Evolutionary conservation across 2,888 invertebrate species (phyloP), one percentile per base, ranked within the genome.

Genomic region (Ypsolopha sequella): DNA sequence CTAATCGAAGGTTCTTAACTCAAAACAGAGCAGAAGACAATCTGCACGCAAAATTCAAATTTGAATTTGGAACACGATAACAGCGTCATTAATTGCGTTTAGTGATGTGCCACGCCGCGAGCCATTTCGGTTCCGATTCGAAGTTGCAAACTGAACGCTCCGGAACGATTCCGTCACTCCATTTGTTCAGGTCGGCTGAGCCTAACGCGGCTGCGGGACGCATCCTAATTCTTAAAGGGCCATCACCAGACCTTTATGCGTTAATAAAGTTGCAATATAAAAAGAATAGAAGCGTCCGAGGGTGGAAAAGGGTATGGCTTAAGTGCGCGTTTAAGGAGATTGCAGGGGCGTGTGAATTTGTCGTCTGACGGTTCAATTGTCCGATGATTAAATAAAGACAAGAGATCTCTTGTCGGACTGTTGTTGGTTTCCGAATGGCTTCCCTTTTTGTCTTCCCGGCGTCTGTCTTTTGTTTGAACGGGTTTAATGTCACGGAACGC

Each of bases 211-310:
- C 72, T 68, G 65, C 74, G 79, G 80, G 81, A 75, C 82, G 81
- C 77, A 77, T 84, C 81, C 82, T 84, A 84, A 85, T 84, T 84
- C 85, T 82, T 84, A 79, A 82, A 78, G 81, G 84, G 77, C 84
- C 82, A 86, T 86, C 85, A 78, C 68, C 67, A 81, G 82, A 81
- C 85, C 85, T 86, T 86, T 86, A 86, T 85, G 75, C 85, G 86
- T 85, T 86, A 86, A 86, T 86, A 86, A 86, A 86, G 84, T 84
- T 84, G 82, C 80, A 78, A 85, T 85, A 85, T 86, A 85, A 86
- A 84, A 86, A 85, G 84, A 82, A 82, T 70, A 70, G 66, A 81
- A 75, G 80, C 84, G 84, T 81, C 84, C 82, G 73, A 85, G 86
- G 86, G 84, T 81, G 80, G 76, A 79, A 73, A 79, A 80, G 85